phyloP scores from a whole-genome alignment of 2,797 vertebrate species.

The Botia kubotai region DNA sequence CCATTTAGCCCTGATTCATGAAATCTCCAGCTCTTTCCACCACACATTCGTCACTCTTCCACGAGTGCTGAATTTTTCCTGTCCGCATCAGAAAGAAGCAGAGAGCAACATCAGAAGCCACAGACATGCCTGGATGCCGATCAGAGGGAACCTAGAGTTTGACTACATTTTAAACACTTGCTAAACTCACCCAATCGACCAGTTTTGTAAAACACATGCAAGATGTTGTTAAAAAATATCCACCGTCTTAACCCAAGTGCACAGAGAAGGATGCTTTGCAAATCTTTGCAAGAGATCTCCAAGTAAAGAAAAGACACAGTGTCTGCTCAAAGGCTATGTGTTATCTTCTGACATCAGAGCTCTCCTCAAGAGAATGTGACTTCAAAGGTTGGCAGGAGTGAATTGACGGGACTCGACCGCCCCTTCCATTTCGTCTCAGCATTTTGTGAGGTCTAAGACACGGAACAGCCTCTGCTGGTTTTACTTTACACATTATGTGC shows the following conservation, averaged over 20 bases:
- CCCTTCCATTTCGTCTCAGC: conserved; percentile 71
- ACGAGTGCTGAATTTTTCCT: no score
- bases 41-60: no score
- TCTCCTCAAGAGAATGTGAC: conserved; percentile 54
- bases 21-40: no score
- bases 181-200: neutral
- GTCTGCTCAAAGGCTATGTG: conserved; percentile 50
- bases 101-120: neutral
- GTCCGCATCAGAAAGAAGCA: neutral
- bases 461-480: conserved; percentile 66
- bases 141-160: neutral
- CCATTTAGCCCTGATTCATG: no score
- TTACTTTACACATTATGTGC: conserved; percentile 72
- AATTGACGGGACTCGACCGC: conserved; percentile 47
- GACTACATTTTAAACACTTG: neutral
- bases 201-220: neutral
- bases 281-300: conserved; percentile 28
- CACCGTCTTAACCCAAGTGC: neutral
- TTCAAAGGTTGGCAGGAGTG: conserved; percentile 63
- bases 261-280: neutral
- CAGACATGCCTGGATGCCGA: neutral
- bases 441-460: conserved; percentile 68
- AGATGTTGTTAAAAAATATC: neutral
- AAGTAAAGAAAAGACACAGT: conserved; percentile 15
- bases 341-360: conserved; percentile 64